Evolutionary conservation across 2,888 invertebrate species (phyloP).

Genomic region (Microdon myrmicae): DNA sequence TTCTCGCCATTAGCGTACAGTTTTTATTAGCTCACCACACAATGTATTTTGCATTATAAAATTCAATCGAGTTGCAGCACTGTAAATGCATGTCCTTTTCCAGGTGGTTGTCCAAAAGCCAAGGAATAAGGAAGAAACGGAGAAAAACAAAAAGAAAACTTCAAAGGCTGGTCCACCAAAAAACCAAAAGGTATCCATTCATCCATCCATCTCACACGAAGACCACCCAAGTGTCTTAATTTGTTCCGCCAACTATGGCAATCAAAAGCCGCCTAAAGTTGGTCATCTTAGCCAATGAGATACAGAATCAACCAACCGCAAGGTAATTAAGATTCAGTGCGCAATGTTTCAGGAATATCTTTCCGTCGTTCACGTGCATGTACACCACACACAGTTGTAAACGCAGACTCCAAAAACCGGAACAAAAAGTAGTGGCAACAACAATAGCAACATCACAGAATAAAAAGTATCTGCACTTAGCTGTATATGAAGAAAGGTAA

Average conservation of each 20-base stretch:
- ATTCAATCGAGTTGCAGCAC: conserved; percentile 23
- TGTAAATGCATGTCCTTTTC: conserved; percentile 29
- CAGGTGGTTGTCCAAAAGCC: conserved; percentile 25
- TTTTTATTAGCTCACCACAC: conserved; percentile 2
- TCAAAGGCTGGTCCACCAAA: conserved; percentile 16
- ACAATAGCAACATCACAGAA: too few species aligned
- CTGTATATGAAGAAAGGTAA: conserved; percentile 18
- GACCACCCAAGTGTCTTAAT: conserved; percentile 53
- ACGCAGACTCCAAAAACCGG: conserved; percentile 24
- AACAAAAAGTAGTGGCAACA: conserved; percentile 8
- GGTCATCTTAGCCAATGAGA: conserved; percentile 29
- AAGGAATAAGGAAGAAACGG: not conserved
- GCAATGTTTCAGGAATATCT: conserved; percentile 46
- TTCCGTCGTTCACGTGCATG: conserved; percentile 34
- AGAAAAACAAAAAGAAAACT: conserved; percentile 33
- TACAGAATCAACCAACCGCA: conserved; percentile 13
- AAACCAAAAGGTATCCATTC: conserved; percentile 7
- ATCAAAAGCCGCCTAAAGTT: conserved; percentile 39
- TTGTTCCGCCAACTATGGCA: conserved; percentile 49
- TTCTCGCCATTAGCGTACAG: conserved; percentile 21
- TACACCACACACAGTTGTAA: conserved; percentile 22
- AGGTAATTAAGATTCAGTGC: conserved; percentile 49
- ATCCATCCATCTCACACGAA: conserved; percentile 18
- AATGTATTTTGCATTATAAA: conserved; percentile 37
- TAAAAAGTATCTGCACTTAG: too few species aligned